Evolutionary conservation across 2,888 invertebrate species (phyloP).

Genomic region (Papilio protenor): DNA sequence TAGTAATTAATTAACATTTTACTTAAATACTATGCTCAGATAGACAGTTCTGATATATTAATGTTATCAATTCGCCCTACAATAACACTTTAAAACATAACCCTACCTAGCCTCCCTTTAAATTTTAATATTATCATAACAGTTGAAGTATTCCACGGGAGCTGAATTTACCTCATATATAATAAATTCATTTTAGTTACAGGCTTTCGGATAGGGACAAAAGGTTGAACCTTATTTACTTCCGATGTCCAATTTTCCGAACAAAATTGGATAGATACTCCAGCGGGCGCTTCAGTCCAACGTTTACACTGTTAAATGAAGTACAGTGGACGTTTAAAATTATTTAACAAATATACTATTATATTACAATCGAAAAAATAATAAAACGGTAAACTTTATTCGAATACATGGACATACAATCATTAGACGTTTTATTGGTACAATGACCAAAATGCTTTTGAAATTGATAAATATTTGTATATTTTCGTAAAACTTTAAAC

Average conservation of each 20-base stretch:
- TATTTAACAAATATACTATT: background rate
- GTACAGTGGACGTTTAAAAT: conserved; percentile 11
- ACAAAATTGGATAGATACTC: conserved; percentile 26
- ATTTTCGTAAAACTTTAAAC: too few relatives aligned
- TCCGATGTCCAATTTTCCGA: conserved; percentile 24
- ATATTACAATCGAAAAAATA: background rate
- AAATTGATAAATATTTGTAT: too few relatives aligned
- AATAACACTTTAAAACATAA: background rate
- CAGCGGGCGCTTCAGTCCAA: background rate
- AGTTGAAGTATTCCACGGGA: conserved; percentile 4
- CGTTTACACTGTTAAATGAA: conserved; percentile 10
- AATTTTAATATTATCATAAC: conserved; percentile 10
- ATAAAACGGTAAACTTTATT: background rate
- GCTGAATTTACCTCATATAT: conserved; percentile 18
- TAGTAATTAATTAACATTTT: background rate
- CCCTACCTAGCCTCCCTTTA: background rate
- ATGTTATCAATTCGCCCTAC: background rate
- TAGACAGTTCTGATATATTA: background rate
- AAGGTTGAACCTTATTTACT: conserved; percentile 24
- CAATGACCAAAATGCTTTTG: background rate
- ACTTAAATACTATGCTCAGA: background rate
- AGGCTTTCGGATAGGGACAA: conserved; percentile 18
- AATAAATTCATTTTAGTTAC: conserved; percentile 26
- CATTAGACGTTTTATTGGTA: background rate
- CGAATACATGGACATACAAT: too few relatives aligned